Evolutionary conservation across 2,888 invertebrate genomes (phyloP), one percentile per base, ranked within the genome.

Genomic region (Torymus texanus): DNA sequence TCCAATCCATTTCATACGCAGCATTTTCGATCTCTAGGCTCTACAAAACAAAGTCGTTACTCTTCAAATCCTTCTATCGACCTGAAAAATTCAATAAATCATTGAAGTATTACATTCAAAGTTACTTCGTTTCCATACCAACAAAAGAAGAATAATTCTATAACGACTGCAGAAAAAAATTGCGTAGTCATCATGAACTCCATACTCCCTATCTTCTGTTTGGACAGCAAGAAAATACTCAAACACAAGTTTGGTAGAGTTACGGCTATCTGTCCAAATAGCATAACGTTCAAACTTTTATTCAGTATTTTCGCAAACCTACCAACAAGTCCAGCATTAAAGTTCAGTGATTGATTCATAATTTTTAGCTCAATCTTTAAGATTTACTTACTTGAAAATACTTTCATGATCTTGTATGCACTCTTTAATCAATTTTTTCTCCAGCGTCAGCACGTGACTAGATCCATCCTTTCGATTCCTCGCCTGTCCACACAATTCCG

Each of bases 121-220:
- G 78, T 82, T 1, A 82, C 82, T 80, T 82, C 75, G 16, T 82
- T 82, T 13, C 82, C 82, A 29, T 82, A 82, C 82, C 82, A 82
- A 50, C 82, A 82, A 50, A 82, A 82, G 16, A 82, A 82, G 75
- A 78, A 82, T 16, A 82, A 66, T 70, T 82, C 82, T 16, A 81
- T 81, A 0, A 80, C 80, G 1, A 82, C 82, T 1, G 82, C 82
- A 1, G 67, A 72, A 21, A 82, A 80, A n/a, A 82, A 82, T 29
- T 82, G 82, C 10, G 53, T 65, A 0, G 82, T 82, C 80, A 82
- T 82, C 75, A 82, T 61, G 11, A 82, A 82, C 0, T 80, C 72
- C 51, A 82, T 58, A 56, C 80, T 78, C 0, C 67, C 78, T n/a
- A 80, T 79, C 1, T 24, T 73, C 16, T 75, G 75, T 1, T 56